Evolutionary conservation across 2,113 vertebrate species (phyloP), one percentile per base, ranked within the genome.

Genomic region (Ancistrus triradiatus): DNA sequence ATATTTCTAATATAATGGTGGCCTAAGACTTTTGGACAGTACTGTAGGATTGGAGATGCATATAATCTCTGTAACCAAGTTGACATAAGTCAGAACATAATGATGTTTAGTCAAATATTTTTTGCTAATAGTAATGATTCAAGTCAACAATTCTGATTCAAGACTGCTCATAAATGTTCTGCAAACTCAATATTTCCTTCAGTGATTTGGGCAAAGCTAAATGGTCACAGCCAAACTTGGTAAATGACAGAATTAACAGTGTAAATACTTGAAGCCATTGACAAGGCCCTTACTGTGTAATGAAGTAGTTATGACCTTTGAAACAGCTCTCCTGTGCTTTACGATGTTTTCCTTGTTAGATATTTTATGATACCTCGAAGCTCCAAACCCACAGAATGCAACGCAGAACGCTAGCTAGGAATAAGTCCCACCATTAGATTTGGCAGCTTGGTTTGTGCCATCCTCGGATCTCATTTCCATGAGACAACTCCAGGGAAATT

Each of bases 251-350:
- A 51, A 59, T 17, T 60, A 28, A 48, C 19, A 61, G 52, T 44
- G 42, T 47, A 46, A 55, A 53, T 42, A 61, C 17, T 48, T 50
- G 53, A 63, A 48, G 22, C 22, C 35, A 50, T 28, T 31, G 65
- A 63, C 52, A 46, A 43, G 46, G 9, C 24, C 2, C 18, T 51
- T 14, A 47, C n/a, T 57, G 28, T 63, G 37, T 58, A 67, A 63
- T 68, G 67, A 37, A 61, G 51, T 62, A 14, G 43, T 72, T 63
- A 58, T 67, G 44, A 52, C 46, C 53, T 64, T 42, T 69, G 25
- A 58, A 64, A 69, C 31, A 27, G 42, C 46, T 50, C 33, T 28
- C 49, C 21, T 61, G 10, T 18, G 38, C n/a, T 68, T 63, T 58
- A 59, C 8, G 1, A 60, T 38, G 35, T 63, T 50, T 72, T 58